These are phyloP conservation scores for Drosophila navojoa DNA, from an alignment of 1,140 invertebrate species.

Conservation along the genomic window DNA sequence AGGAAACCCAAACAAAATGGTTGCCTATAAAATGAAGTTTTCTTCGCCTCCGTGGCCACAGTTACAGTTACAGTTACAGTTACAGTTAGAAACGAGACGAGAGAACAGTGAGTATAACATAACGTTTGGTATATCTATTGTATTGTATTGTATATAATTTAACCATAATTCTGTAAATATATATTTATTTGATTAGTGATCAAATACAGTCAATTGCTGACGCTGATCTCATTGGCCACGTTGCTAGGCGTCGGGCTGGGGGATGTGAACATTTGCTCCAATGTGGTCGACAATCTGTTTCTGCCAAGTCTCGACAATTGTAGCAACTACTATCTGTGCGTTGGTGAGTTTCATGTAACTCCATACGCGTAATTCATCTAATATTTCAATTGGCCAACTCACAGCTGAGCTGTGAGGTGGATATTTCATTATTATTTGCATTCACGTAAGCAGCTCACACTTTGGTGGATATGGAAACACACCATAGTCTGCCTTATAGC, in stretches of 20 bases:
- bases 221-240: conserved; percentile 20
- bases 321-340: conserved; percentile 65
- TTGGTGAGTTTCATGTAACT: conserved; percentile 41
- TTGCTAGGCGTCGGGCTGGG: conserved; percentile 10
- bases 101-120: conserved; percentile 32
- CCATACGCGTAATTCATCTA: no score
- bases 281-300: conserved; percentile 61
- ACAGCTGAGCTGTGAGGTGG: no score
- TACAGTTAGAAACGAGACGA: background rate
- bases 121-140: no score
- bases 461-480: no score
- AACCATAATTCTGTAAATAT: background rate
- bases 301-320: conserved; percentile 63
- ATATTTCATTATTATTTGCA: no score
- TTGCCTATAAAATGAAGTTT: conserved; percentile 55
- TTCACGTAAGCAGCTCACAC: no score
- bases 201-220: conserved; percentile 16
- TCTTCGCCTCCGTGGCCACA: background rate
- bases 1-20: background rate
- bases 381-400: no score
- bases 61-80: conserved; percentile 29
- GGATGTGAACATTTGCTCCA: conserved; percentile 61
- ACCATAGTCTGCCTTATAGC: no score
- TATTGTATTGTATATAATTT: no score
- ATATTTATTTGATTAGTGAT: conserved; percentile 43